Evolutionary conservation across 1,140 invertebrate genomes (phyloP).

Genomic region (Pseudomyrmex flavicornis): DNA sequence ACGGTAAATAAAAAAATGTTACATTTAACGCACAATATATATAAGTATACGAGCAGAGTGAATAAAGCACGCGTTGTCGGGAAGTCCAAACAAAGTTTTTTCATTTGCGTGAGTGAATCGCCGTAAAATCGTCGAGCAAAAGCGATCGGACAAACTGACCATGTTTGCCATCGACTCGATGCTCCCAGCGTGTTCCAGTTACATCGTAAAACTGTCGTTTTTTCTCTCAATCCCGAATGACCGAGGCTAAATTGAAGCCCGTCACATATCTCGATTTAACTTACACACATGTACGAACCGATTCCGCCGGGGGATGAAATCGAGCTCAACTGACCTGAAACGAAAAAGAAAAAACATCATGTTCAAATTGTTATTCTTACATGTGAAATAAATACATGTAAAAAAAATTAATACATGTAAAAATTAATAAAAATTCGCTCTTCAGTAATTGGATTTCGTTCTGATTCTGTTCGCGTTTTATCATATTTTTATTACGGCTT

Average conservation of each 20-base stretch:
- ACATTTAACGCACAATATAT: not conserved
- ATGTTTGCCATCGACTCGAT: slow-evolving; percentile 56
- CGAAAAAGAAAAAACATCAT: slow-evolving; percentile 17
- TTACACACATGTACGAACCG: slow-evolving; percentile 18
- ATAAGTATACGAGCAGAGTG: not conserved
- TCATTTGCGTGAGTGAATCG: slow-evolving; percentile 53
- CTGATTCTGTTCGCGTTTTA: not conserved
- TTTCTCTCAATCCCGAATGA: slow-evolving; percentile 46
- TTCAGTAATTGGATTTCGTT: too few species aligned
- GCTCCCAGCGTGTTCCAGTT: slow-evolving; percentile 46
- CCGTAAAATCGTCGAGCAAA: slow-evolving; percentile 47
- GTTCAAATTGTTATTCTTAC: slow-evolving; percentile 34
- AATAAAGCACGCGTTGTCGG: not conserved
- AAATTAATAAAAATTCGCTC: too few species aligned
- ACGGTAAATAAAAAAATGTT: not conserved
- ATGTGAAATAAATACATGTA: slow-evolving; percentile 7
- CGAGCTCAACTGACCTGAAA: slow-evolving; percentile 42
- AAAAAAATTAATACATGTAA: not conserved
- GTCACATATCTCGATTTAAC: slow-evolving; percentile 57
- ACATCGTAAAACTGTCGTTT: slow-evolving; percentile 55
- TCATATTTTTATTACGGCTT: not conserved
- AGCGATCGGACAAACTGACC: slow-evolving; percentile 46
- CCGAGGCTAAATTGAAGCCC: slow-evolving; percentile 43
- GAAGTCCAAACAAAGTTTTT: slow-evolving; percentile 43
- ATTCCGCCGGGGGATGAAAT: slow-evolving; percentile 41